These are phyloP conservation scores for Pachyramphus minor DNA, from an alignment of 2,113 vertebrate species.

Conservation along the genomic window DNA sequence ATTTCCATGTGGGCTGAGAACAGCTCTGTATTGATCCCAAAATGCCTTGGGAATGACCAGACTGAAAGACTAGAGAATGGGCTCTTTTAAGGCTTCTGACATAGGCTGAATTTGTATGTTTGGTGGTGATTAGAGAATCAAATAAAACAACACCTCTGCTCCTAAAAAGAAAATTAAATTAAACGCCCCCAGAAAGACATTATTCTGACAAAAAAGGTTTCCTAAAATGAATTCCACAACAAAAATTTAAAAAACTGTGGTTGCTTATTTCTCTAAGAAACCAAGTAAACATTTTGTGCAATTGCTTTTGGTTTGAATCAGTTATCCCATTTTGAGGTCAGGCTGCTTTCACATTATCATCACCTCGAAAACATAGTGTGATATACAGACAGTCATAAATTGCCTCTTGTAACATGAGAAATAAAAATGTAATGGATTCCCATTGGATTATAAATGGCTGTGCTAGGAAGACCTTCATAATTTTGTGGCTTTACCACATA, in stretches of 20 bases:
- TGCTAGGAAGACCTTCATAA: constrained; percentile 36
- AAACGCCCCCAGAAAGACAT: neutral
- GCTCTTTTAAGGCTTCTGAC: neutral
- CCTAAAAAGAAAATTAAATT: neutral
- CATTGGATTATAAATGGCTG: constrained; percentile 32
- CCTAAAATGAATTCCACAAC: neutral
- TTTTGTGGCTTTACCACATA: constrained; percentile 37
- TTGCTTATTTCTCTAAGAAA: neutral
- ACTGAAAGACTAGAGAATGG: neutral
- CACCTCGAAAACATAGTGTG: constrained; percentile 25
- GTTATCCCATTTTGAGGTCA: constrained; percentile 29
- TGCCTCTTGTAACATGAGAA: neutral
- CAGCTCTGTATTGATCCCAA: neutral
- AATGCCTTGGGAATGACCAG: neutral
- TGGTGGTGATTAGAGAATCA: neutral
- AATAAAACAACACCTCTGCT: neutral
- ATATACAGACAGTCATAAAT: constrained; percentile 38
- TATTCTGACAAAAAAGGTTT: neutral
- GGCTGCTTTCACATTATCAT: constrained; percentile 29
- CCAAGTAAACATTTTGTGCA: neutral
- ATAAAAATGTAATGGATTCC: constrained; percentile 56
- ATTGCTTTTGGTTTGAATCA: neutral
- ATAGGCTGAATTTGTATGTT: neutral
- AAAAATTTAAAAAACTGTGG: neutral
- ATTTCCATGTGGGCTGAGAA: neutral